phyloP scores from a whole-genome alignment of 64 coral and sea anemone genomes.

The Dendronephthya gigantea region DNA sequence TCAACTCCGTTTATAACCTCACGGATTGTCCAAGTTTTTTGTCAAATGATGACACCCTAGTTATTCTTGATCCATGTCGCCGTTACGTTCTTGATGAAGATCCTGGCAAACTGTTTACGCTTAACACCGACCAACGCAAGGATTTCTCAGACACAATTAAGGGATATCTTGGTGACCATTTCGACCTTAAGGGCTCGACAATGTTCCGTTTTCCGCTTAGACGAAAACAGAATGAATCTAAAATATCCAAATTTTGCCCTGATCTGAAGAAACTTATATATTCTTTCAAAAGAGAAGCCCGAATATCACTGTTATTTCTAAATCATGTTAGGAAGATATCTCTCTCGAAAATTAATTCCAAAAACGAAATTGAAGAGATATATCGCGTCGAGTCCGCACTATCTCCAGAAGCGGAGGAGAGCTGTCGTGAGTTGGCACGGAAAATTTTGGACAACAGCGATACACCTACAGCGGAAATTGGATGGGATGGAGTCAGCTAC shows the following conservation, averaged over 20 bases:
- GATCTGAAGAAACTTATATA: conserved; percentile 11
- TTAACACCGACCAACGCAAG: too few relatives aligned
- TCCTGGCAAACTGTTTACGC: not conserved
- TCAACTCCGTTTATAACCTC: not conserved
- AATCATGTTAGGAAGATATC: conserved; percentile 80
- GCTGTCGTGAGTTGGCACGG: not conserved
- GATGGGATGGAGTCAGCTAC: not conserved
- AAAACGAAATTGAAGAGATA: not conserved
- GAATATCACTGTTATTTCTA: conserved; percentile 56
- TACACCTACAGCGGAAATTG: not conserved
- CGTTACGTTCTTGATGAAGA: not conserved
- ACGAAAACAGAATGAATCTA: conserved; percentile 21
- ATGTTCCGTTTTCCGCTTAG: conserved; percentile 82
- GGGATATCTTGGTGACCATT: conserved; percentile 67
- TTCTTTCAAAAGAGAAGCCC: conserved; percentile 40
- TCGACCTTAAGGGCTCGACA: conserved; percentile 45
- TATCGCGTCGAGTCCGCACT: not conserved
- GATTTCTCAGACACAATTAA: not conserved
- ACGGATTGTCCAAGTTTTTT: not conserved
- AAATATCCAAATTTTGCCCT: conserved; percentile 39
- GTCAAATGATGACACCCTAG: not conserved
- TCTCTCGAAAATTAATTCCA: conserved; percentile 42
- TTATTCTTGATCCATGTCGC: not conserved
- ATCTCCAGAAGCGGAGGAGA: not conserved
- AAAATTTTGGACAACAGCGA: not conserved